Conservation (phyloP, 92 coral and sea anemone species). For the Umimayanthus chanpuru region DNA sequence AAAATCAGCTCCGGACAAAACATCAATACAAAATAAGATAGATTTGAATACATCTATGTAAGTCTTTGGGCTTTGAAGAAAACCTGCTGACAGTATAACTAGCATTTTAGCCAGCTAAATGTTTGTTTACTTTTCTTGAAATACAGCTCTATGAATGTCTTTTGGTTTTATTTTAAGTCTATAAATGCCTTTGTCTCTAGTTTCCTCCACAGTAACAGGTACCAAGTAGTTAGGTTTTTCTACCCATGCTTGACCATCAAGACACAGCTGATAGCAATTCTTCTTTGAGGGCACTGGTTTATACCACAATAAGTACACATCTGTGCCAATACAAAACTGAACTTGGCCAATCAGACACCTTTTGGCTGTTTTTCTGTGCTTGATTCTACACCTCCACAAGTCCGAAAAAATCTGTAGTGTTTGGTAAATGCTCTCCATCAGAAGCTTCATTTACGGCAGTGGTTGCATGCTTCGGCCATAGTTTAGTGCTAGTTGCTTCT, state of each 20-base stretch:
- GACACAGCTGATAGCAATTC: slow-evolving; percentile 28
- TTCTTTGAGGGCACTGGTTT: slow-evolving; percentile 16
- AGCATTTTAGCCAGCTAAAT: background rate
- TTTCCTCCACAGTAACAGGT: slow-evolving; percentile 14
- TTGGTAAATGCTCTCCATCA: slow-evolving; percentile 19
- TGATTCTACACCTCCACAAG: slow-evolving; percentile 17
- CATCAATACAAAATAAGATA: slow-evolving; percentile 4
- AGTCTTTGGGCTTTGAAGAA: slow-evolving; percentile 7
- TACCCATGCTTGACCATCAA: slow-evolving; percentile 17
- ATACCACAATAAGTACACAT: slow-evolving; percentile 24
- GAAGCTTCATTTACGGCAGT: background rate
- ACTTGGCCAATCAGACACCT: slow-evolving; percentile 23
- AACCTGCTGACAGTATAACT: slow-evolving; percentile 18
- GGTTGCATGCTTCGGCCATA: slow-evolving; percentile 7
- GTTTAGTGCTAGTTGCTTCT: slow-evolving; percentile 24
- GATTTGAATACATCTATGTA: slow-evolving; percentile 12
- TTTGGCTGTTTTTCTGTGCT: slow-evolving; percentile 28
- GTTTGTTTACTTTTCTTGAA: slow-evolving; percentile 20
- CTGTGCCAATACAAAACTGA: slow-evolving; percentile 17
- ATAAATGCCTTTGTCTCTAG: slow-evolving; percentile 25
- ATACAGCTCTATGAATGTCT: slow-evolving; percentile 22
- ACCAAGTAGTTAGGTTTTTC: slow-evolving; percentile 10
- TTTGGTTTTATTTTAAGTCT: slow-evolving; percentile 22
- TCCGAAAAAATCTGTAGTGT: slow-evolving; percentile 6
- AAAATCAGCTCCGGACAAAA: slow-evolving; percentile 20